phyloP scores from a whole-genome alignment of 23 tunicate species.

The Trididemnum clinides region DNA sequence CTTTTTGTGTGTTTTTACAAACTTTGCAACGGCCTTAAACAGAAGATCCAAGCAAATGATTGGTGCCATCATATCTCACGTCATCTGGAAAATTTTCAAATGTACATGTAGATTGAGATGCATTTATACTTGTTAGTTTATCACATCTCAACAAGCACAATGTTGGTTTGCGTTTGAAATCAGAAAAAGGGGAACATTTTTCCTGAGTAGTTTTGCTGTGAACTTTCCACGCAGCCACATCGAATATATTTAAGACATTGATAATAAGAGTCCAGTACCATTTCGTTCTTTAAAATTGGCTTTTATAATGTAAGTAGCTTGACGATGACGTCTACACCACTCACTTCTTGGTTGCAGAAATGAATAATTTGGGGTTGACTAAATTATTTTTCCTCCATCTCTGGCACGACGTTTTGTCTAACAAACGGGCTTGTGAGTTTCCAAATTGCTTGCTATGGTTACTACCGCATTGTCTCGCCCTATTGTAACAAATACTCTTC shows the following conservation, averaged over 20 bases:
- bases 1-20: background rate
- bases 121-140: background rate
- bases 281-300: background rate
- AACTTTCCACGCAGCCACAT: background rate
- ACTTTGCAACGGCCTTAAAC: background rate
- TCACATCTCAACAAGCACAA: background rate
- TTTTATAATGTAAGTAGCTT: background rate
- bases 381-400: background rate
- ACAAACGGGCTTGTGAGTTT: background rate
- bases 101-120: background rate
- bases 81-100: background rate
- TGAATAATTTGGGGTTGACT: background rate
- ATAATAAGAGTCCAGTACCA: background rate
- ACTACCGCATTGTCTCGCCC: slow-evolving; percentile 9
- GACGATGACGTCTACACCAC: background rate
- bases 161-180: background rate
- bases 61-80: background rate
- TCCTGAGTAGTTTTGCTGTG: background rate
- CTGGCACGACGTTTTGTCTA: background rate
- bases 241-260: background rate
- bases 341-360: background rate
- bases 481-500: background rate
- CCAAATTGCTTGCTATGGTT: slow-evolving; percentile 14
- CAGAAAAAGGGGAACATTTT: background rate
- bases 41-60: background rate